Percentiles rank a stretch among this genome's conserved stretches.
Conservation (phyloP, 2,888 invertebrate genomes). For the Agrotis puta region DNA sequence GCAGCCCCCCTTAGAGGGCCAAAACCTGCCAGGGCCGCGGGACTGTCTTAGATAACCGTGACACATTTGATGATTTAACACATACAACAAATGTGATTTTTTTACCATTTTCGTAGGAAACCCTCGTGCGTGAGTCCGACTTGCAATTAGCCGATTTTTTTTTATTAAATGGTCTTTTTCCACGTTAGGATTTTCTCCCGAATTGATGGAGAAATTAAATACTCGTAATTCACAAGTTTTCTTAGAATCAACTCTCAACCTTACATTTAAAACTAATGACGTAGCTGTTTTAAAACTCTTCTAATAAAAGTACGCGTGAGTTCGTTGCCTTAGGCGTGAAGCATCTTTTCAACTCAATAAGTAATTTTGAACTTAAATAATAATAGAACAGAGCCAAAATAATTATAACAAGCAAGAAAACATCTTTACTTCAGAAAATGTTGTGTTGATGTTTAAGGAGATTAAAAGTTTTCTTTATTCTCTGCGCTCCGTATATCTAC, state of each 20-base stretch:
- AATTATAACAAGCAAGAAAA: slow-evolving; percentile 30
- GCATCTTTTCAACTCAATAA: slow-evolving; percentile 23
- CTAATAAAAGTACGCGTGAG: slow-evolving; percentile 14
- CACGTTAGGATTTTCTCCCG: too few relatives aligned
- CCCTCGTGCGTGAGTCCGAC: too few relatives aligned
- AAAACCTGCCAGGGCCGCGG: too few relatives aligned
- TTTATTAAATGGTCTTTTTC: too few relatives aligned
- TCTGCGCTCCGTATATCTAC: too few relatives aligned
- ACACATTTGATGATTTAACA: too few relatives aligned
- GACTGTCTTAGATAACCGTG: too few relatives aligned
- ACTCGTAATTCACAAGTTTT: slow-evolving; percentile 12
- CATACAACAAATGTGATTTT: too few relatives aligned
- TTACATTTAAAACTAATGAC: slow-evolving; percentile 2
- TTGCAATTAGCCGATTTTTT: too few relatives aligned
- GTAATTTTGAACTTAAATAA: slow-evolving; percentile 48
- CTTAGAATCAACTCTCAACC: neutral
- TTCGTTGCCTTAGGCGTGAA: slow-evolving; percentile 32
- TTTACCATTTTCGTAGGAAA: too few relatives aligned
- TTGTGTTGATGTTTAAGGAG: slow-evolving; percentile 24
- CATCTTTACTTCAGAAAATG: slow-evolving; percentile 22
- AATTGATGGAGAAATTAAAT: too few relatives aligned
- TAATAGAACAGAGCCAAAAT: slow-evolving; percentile 47
- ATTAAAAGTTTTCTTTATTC: slow-evolving; percentile 19
- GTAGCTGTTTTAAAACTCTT: slow-evolving; percentile 7
- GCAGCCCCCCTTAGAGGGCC: too few relatives aligned